Evolutionary conservation across 2,113 vertebrate species (phyloP), one percentile per base, ranked within the genome.

Genomic region (Patagioenas fasciata): DNA sequence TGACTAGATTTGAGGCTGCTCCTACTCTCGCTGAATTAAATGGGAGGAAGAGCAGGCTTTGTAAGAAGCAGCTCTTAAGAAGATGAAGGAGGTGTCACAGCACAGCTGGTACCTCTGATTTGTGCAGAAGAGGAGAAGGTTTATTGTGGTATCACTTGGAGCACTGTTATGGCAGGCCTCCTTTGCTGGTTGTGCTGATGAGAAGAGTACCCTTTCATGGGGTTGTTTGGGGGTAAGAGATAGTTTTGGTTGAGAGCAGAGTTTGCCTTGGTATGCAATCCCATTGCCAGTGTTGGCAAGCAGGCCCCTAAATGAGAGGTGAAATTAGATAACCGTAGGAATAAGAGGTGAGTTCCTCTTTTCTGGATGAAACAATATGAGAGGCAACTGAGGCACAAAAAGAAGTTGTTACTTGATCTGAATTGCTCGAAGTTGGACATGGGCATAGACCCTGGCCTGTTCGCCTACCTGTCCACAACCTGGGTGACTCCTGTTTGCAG

Each of bases 11-110:
- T 25, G 10, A 83, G 79, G 73, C 57, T 93, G 88, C 31, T 79
- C 77, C 90, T 66, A 62, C 94, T 95, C 85, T 96, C 54, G 2
- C 91, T 96, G 93, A 79, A 85, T 34, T 8, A 48, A 18, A 23
- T 34, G 72, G 82, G 36, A 90, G 85, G 5, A 2, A 40, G 60
- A 88, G 82, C 54, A 83, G 70, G 77, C 38, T 57, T 28, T 51
- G 67, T 17, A 16, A 28, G 82, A 15, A 53, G 73, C 67, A 70
- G 61, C 31, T 42, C 36, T 51, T 21, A 4, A 47, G 19, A 8
- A 29, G 21, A 44, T 18, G 44, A 15, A 29, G 80, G 64, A 64
- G 38, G 54, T 32, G 50, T 40, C 32, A 1, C 64, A 34, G 84
- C 54, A 26, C 47, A 36, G 44, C 66, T 8, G 4, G 4, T 26